These are phyloP conservation scores for Rhimphoctona megacephalus DNA, from an alignment of 2,888 invertebrate genomes.

Conservation along the genomic window DNA sequence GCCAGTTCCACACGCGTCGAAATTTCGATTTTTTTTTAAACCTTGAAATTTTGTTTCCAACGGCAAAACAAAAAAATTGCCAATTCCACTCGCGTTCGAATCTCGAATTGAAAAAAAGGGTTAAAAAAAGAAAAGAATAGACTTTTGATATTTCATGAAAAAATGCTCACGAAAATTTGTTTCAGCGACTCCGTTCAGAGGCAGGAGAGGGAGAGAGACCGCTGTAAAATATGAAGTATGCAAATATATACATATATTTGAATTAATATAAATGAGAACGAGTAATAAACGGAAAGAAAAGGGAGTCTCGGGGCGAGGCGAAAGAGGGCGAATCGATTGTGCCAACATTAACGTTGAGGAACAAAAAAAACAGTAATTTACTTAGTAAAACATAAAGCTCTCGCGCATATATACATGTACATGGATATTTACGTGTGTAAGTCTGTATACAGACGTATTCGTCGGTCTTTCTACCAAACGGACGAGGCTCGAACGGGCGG, in stretches of 20 bases:
- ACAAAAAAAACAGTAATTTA: conserved; percentile 84
- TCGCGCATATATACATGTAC: not conserved
- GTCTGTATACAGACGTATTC: conserved; percentile 2
- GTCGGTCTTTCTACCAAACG: conserved; percentile 14
- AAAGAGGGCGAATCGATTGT: conserved; percentile 83
- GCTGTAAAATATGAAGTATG: not conserved
- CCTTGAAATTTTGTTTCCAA: too few species aligned
- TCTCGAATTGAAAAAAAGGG: not conserved
- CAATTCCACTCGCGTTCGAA: not conserved
- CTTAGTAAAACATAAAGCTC: conserved; percentile 85
- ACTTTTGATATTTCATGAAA: not conserved
- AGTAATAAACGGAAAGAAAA: conserved; percentile 41
- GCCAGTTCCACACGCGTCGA: not conserved
- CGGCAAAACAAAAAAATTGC: too few species aligned
- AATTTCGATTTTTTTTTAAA: not conserved
- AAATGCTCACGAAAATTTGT: not conserved
- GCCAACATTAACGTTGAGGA: conserved; percentile 82
- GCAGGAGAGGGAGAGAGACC: not conserved
- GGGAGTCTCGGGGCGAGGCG: conserved; percentile 64
- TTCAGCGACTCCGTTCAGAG: not conserved
- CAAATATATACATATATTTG: not conserved
- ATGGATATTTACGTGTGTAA: not conserved
- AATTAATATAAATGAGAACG: conserved; percentile 42
- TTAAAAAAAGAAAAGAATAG: not conserved
- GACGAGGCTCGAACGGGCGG: conserved; percentile 9